Conservation (phyloP, 2,888 invertebrate genomes). For the Cheilosia pagana region DNA sequence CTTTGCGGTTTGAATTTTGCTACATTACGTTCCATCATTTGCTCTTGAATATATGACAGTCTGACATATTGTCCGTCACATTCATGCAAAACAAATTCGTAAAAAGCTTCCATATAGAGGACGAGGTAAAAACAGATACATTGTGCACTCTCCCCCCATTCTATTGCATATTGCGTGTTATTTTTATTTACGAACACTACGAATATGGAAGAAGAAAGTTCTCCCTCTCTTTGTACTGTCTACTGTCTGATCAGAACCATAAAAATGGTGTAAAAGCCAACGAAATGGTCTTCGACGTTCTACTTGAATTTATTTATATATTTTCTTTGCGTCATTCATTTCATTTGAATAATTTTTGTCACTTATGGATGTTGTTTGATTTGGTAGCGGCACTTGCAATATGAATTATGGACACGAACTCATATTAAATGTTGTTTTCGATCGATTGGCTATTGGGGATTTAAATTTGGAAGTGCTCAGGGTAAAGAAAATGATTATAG, state of each 20-base stretch:
- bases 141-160: neutral
- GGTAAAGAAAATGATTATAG: no score
- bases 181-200: neutral
- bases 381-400: neutral
- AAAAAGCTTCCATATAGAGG: slow-evolving; percentile 5
- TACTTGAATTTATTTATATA: neutral
- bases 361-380: neutral
- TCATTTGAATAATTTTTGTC: slow-evolving; percentile 10
- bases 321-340: neutral
- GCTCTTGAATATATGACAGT: neutral
- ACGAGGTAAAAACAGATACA: slow-evolving; percentile 12
- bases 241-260: slow-evolving; percentile 3
- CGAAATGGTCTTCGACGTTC: neutral
- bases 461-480: no score
- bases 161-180: neutral
- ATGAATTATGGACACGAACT: neutral
- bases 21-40: neutral
- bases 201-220: slow-evolving; percentile 15
- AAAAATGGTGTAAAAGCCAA: neutral
- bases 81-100: neutral
- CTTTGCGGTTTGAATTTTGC: neutral
- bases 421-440: neutral
- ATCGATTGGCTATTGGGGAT: neutral
- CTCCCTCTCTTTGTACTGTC: slow-evolving; percentile 14
- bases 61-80: neutral